Base-by-base conservation (phyloP, 1,140 invertebrate genomes). In the Fopius arisanus region DNA sequence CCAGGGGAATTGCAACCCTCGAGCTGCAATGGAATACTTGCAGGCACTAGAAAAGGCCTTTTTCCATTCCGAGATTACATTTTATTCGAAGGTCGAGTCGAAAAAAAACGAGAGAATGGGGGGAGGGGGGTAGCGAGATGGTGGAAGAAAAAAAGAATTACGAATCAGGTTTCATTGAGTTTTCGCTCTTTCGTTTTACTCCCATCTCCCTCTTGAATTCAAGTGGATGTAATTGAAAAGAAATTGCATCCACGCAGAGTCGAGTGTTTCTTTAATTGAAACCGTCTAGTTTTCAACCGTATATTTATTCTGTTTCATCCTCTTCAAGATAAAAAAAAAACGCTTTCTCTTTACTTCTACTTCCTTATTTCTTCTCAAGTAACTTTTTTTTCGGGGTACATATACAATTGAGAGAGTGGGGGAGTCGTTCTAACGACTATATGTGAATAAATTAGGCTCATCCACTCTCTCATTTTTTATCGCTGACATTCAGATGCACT, bases 181-280 rank as follows among this genome's bases (percentile, higher is more conserved):
- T 66, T 62, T 66, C 66, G 26, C 23, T 51, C 29, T 40, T 63
- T 75, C 63, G 16, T 26, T 65, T 48, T 54, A 62, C 19, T 70
- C 37, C 19, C 7, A 14, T 51, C 41, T 7, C 51, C 21, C 33
- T 63, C 69, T 71, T 71, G 26, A 71, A 63, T 59, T 71, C 31
- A 71, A 71, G 69, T 16, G 33, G 69, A 63, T 71, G 69, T 75
- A 75, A 75, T 75, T 75, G 74, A 68, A 72, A 72, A 75, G 70
- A 75, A 75, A 75, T 72, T 75, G 74, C 70, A 75, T 75, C 48
- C 41, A 70, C 59, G 63, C 72, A 37, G 51, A 19, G 43, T 66
- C 66, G 70, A 75, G 70, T 72, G 51, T 75, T 75, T 72, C 70
- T 72, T 75, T 75, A 51, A 75, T 48, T 51, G 41, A 40, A 62